Base-by-base conservation (phyloP, 2,888 invertebrate species). In the Rosalia funebris region DNA sequence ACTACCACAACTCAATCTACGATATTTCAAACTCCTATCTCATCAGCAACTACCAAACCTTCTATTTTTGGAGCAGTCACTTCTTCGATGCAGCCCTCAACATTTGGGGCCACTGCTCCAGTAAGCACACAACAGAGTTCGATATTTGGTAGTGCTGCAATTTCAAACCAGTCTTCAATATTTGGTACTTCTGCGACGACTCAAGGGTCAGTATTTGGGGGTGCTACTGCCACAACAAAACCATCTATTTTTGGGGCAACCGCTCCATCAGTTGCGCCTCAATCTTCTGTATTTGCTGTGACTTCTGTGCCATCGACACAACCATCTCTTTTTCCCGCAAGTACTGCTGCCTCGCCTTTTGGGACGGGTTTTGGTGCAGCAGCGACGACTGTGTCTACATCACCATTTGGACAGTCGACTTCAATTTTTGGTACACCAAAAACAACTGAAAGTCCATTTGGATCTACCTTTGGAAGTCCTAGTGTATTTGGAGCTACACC, bases 311-410 rank as follows among this genome's bases (percentile, higher is more conserved):
- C 53, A 3, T 53, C 55, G 14, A 58, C 62, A 10, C 34, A 25
- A 10, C 7, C 53, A 1, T 45, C 45, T 17, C n/a, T n/a, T n/a
- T 9, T 55, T 44, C 10, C 54, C 20, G n/a, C 71, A 71, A 68
- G 74, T 68, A 72, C 66, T 63, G 74, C 77, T 66, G 62, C 78
- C 68, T 70, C 42, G 66, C 66, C 71, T 62, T 73, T 63, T 55
- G 32, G 25, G 9, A 41, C 37, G 12, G 32, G 31, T 9, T 55
- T 50, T 20, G 37, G 42, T 39, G 16, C 57, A 25, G 14, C 57
- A 46, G 19, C 54, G 20, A 53, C 25, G 47, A 17, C 54, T 42
- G 17, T 55, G 4, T 5, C 45, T 31, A 16, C 60, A 31, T 16
- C 52, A 12, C 50, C 42, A 2, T 63, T 63, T 50, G 63, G 48